Conservation (phyloP, 2,888 invertebrate species). For the Heterodera filipjevi region DNA sequence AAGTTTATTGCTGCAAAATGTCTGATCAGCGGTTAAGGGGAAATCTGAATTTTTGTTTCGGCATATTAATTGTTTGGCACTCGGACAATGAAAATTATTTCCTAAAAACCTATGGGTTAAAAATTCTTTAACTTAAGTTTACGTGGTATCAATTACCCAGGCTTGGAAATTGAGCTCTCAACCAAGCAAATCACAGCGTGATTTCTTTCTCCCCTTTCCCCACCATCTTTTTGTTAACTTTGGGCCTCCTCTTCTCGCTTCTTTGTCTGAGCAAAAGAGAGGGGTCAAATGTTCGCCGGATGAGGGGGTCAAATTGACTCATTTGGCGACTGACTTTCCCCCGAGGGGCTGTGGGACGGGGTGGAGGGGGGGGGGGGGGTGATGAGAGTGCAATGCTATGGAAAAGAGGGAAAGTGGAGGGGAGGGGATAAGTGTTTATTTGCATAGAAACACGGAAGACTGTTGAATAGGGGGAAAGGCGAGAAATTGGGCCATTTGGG, state of each 20-base stretch:
- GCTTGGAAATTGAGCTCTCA: background rate
- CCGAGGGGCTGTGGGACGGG: background rate
- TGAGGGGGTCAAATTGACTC: background rate
- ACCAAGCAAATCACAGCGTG: slow-evolving; percentile 1
- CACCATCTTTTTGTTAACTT: background rate
- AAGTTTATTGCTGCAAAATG: too few species aligned
- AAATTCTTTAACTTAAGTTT: background rate
- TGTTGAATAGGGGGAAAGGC: slow-evolving; percentile 9
- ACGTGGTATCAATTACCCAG: background rate
- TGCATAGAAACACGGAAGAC: slow-evolving; percentile 6
- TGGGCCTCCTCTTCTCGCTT: background rate
- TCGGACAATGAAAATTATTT: background rate
- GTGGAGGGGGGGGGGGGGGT: background rate
- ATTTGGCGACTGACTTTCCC: background rate
- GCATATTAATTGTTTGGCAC: too few species aligned
- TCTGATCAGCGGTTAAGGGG: too few species aligned
- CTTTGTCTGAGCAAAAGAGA: background rate
- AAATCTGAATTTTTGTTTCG: too few species aligned
- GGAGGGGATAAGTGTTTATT: slow-evolving; percentile 8
- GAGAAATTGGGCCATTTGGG: background rate
- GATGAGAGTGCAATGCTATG: slow-evolving; percentile 1
- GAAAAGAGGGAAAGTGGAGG: background rate
- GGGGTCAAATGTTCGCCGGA: background rate
- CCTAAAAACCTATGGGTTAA: too few species aligned
- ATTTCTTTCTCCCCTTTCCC: background rate